Evolutionary conservation across 1,140 invertebrate species (phyloP).

Genomic region (Schlechtendalia chinensis): DNA sequence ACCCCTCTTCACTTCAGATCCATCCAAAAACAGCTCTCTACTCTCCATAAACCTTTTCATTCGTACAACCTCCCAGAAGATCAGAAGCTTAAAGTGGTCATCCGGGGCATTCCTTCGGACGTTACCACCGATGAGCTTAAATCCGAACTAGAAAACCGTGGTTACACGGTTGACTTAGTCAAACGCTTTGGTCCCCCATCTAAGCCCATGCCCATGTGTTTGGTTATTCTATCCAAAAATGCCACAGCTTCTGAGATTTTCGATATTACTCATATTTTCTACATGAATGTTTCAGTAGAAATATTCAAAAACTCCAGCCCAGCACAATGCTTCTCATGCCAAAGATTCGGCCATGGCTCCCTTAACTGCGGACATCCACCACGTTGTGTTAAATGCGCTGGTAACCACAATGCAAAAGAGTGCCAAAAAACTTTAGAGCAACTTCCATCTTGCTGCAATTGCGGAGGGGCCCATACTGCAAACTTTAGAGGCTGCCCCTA

Average conservation of each 20-base stretch:
- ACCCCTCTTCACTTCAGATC: too few species aligned
- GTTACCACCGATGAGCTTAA: not conserved
- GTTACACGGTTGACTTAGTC: not conserved
- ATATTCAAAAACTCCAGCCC: not conserved
- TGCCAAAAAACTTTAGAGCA: not conserved
- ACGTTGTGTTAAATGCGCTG: constrained; percentile 13
- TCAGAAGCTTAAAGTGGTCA: not conserved
- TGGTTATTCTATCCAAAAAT: not conserved
- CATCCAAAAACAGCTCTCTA: not conserved
- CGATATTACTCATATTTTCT: not conserved
- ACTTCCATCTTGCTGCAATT: not conserved
- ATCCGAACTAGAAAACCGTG: not conserved
- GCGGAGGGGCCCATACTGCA: not conserved
- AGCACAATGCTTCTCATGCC: not conserved
- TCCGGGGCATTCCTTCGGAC: not conserved
- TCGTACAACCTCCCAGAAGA: not conserved
- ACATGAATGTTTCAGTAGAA: constrained; percentile 1
- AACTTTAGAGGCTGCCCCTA: not conserved
- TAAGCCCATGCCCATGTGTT: not conserved
- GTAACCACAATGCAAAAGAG: not conserved
- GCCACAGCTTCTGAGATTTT: not conserved
- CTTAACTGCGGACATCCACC: not conserved
- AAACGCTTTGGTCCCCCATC: not conserved
- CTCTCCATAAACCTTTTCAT: too few species aligned
- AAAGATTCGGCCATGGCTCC: constrained; percentile 6